phyloP scores from a whole-genome alignment of 2,888 invertebrate species.

The Trachelus troglodyta region DNA sequence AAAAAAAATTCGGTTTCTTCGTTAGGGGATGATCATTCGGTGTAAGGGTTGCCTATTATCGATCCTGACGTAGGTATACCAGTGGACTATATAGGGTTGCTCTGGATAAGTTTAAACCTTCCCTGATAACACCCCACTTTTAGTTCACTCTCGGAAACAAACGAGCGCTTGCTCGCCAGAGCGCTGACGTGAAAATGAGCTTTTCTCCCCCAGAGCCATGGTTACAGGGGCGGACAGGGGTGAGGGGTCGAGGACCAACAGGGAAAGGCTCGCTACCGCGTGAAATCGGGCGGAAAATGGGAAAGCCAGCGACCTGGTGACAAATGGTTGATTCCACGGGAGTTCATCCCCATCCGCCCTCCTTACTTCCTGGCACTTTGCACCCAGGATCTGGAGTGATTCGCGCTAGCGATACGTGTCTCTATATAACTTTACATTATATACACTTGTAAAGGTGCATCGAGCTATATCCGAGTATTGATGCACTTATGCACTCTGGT shows the following conservation, averaged over 20 bases:
- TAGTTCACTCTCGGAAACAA: slow-evolving; percentile 34
- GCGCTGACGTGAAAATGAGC: slow-evolving; percentile 50
- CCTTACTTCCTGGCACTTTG: slow-evolving; percentile 2
- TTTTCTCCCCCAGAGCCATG: slow-evolving; percentile 24
- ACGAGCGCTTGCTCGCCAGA: slow-evolving; percentile 33
- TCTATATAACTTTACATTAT: background rate
- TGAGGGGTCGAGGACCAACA: slow-evolving; percentile 27
- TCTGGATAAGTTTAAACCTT: background rate
- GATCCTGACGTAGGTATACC: background rate
- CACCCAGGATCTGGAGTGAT: background rate
- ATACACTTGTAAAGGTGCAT: background rate
- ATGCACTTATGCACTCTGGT: background rate
- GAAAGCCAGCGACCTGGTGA: slow-evolving; percentile 64
- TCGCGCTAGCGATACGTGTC: background rate
- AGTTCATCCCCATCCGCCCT: slow-evolving; percentile 15
- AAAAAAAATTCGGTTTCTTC: background rate
- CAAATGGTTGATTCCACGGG: slow-evolving; percentile 60
- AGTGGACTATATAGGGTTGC: background rate
- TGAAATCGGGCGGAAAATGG: slow-evolving; percentile 66
- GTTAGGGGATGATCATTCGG: background rate
- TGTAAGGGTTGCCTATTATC: slow-evolving; percentile 8
- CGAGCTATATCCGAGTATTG: background rate
- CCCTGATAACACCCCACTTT: background rate
- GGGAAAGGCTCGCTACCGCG: slow-evolving; percentile 49
- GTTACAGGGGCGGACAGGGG: slow-evolving; percentile 20